Conservation (phyloP, 92 coral and sea anemone species). For the Isaurus tuberculatus region DNA sequence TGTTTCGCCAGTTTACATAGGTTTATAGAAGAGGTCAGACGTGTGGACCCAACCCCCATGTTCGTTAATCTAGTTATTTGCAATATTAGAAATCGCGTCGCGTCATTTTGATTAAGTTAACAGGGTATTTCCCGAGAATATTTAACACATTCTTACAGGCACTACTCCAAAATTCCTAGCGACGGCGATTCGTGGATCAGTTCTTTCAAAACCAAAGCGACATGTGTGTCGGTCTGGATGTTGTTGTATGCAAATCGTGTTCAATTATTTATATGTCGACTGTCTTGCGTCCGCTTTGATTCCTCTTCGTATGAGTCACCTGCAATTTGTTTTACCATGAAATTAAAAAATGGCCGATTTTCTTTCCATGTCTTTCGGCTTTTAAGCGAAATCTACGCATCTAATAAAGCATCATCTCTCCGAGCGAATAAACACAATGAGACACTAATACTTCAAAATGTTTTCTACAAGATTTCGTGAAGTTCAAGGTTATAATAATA, state of each 20-base stretch:
- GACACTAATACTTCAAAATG: background rate
- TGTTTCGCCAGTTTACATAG: background rate
- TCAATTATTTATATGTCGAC: constrained; percentile 40
- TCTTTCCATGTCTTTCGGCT: background rate
- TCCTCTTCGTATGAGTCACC: constrained; percentile 35
- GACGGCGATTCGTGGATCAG: constrained; percentile 12
- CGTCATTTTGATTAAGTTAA: background rate
- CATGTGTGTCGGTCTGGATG: constrained; percentile 7
- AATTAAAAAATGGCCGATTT: constrained; percentile 74
- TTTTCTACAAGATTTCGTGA: background rate
- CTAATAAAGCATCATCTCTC: background rate
- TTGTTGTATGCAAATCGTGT: constrained; percentile 45
- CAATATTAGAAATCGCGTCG: background rate
- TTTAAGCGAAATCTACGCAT: background rate
- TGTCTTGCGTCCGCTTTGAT: constrained; percentile 18
- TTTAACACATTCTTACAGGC: constrained; percentile 18
- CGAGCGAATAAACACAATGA: background rate
- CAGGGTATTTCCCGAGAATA: background rate
- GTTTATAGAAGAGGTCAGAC: background rate
- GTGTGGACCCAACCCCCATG: background rate
- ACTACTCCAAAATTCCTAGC: background rate
- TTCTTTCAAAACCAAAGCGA: background rate
- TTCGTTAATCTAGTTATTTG: background rate
- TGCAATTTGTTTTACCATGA: constrained; percentile 46
- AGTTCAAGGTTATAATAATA: background rate